phyloP scores from a whole-genome alignment of 2,888 invertebrate genomes.

The Apodemia zela region DNA sequence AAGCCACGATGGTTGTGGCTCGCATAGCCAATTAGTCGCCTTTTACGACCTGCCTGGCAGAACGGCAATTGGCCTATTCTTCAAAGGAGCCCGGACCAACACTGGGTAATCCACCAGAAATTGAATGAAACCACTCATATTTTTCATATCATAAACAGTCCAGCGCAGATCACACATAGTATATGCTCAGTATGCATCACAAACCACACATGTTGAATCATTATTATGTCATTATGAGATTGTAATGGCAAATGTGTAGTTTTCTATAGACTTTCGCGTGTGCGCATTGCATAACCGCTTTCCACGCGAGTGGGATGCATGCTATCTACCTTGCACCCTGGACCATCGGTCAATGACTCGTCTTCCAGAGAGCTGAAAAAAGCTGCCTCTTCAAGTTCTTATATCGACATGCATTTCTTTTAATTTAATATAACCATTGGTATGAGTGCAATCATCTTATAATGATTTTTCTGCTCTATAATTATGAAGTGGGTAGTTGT shows the following conservation, averaged over 20 bases:
- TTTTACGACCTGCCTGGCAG: no score
- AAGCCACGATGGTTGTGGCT: no score
- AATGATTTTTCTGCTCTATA: not conserved
- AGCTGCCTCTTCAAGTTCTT: constrained; percentile 18
- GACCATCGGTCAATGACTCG: constrained; percentile 68
- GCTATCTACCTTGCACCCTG: constrained; percentile 44
- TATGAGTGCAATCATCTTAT: not conserved
- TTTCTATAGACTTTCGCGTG: constrained; percentile 58
- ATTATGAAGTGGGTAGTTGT: not conserved
- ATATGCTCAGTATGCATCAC: not conserved
- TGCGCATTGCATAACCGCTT: constrained; percentile 74
- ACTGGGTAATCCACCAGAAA: no score
- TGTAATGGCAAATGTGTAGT: constrained; percentile 36
- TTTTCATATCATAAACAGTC: no score
- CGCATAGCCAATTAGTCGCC: no score
- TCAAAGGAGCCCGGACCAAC: no score
- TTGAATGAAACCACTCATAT: no score
- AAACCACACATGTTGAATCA: constrained; percentile 12
- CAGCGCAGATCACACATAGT: no score
- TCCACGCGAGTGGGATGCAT: constrained; percentile 64
- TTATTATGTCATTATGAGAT: constrained; percentile 14
- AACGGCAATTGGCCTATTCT: no score
- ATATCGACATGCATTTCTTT: constrained; percentile 12
- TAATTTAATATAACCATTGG: constrained; percentile 1
- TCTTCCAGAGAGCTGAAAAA: constrained; percentile 18